These are phyloP conservation scores for Morphnarchus princeps DNA, from an alignment of 2,113 vertebrate genomes.

Conservation along the genomic window DNA sequence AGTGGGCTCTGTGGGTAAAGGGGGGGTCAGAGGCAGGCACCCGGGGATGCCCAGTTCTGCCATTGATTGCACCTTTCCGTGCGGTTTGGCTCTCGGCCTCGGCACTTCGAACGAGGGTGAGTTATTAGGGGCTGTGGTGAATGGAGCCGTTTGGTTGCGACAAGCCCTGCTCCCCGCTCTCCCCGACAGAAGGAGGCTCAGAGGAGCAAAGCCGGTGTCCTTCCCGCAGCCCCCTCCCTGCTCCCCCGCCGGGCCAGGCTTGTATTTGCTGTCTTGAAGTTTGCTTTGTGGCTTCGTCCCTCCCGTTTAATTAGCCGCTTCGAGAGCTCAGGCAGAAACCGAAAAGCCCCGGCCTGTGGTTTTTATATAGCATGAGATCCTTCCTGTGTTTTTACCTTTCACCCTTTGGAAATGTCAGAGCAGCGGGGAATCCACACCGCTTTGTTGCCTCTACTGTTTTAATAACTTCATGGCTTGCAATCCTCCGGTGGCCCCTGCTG, in stretches of 20 bases:
- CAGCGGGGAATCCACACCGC: not conserved
- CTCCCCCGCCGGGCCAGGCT: not conserved
- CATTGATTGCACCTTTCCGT: accelerated
- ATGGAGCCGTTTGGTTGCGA: accelerated
- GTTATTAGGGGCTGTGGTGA: not conserved
- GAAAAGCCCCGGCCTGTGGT: not conserved
- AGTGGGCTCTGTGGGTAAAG: accelerated
- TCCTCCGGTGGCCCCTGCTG: not conserved
- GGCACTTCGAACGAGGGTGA: accelerated
- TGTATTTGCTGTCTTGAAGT: not conserved
- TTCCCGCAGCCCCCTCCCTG: not conserved
- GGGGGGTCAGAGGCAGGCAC: accelerated
- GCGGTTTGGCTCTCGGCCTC: not conserved
- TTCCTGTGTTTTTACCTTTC: not conserved
- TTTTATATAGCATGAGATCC: not conserved
- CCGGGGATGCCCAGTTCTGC: not conserved
- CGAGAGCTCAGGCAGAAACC: not conserved
- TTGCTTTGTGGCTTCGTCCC: not conserved
- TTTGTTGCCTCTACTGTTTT: not conserved
- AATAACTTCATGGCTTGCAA: not conserved
- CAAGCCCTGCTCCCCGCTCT: accelerated
- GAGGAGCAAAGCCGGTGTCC: not conserved
- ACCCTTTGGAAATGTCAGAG: slow-evolving; percentile 34
- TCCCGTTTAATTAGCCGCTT: slow-evolving; percentile 30
- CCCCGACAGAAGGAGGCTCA: not conserved